These are phyloP conservation scores for Agonum fuliginosum DNA, from an alignment of 2,888 invertebrate species.

Conservation along the genomic window DNA sequence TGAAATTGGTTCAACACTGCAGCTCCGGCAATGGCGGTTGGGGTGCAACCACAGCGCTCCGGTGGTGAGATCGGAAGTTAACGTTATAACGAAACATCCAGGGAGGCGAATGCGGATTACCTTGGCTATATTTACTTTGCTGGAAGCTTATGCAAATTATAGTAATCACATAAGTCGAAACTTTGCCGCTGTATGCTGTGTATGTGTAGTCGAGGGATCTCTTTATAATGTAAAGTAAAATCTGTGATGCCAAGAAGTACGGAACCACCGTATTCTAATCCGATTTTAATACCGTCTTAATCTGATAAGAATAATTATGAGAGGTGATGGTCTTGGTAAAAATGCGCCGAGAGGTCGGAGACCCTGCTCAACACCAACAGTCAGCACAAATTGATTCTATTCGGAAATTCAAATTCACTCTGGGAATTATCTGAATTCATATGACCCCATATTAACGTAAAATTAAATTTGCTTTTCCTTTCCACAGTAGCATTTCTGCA, in stretches of 20 bases:
- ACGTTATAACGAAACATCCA: constrained; percentile 62
- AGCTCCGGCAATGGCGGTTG: not conserved
- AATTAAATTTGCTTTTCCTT: too few species aligned
- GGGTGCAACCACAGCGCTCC: constrained; percentile 1
- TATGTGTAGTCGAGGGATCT: constrained; percentile 61
- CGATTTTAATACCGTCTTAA: constrained; percentile 63
- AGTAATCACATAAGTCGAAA: constrained; percentile 68
- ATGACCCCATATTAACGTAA: too few species aligned
- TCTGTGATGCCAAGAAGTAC: constrained; percentile 60
- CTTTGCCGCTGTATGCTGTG: constrained; percentile 62
- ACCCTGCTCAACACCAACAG: not conserved
- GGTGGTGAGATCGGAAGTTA: constrained; percentile 65
- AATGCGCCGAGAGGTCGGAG: not conserved
- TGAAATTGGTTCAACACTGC: too few species aligned
- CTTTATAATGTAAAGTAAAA: constrained; percentile 65
- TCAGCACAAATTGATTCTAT: not conserved
- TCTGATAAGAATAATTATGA: constrained; percentile 64
- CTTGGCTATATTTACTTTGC: constrained; percentile 68
- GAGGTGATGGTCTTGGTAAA: constrained; percentile 6
- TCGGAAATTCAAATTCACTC: constrained; percentile 1
- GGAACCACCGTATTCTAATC: constrained; percentile 62
- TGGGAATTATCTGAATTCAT: not conserved
- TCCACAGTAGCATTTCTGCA: too few species aligned
- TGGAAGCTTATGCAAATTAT: constrained; percentile 68
- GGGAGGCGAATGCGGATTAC: constrained; percentile 66